A percentile compares a stretch with the other conserved stretches of the same genome.
phyloP scores from a whole-genome alignment of 2,113 vertebrate species.

The Rhinolophus sinicus region DNA sequence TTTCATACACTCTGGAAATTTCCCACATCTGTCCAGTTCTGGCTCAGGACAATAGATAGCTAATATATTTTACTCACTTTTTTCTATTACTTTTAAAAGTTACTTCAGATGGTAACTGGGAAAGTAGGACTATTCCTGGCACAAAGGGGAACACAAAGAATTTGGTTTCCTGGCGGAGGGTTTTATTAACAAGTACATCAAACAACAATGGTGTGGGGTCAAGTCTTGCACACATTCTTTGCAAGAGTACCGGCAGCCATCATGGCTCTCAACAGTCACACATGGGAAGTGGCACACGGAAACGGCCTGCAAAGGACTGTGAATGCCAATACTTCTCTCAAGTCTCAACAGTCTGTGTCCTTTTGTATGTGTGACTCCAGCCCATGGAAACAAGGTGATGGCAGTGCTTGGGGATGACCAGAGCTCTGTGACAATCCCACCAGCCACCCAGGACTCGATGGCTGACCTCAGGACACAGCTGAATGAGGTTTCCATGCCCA shows the following conservation, averaged over 20 bases:
- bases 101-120: constrained; percentile 21
- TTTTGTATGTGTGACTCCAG: background rate
- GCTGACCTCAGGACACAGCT: background rate
- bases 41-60: constrained; percentile 14
- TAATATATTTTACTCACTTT: background rate
- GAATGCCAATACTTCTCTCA: background rate
- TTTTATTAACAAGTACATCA: background rate
- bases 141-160: background rate
- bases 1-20: background rate
- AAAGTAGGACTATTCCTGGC: background rate
- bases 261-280: fast-evolving
- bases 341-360: background rate
- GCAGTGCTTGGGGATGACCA: background rate
- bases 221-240: background rate
- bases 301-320: background rate
- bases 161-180: background rate
- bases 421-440: background rate
- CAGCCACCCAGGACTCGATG: background rate
- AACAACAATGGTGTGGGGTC: background rate
- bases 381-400: background rate
- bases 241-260: background rate
- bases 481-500: background rate
- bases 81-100: constrained; percentile 5
- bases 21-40: constrained; percentile 24
- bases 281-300: background rate